Evolutionary conservation across 2,797 vertebrate species (phyloP).

Genomic region (Rallus crepitans): DNA sequence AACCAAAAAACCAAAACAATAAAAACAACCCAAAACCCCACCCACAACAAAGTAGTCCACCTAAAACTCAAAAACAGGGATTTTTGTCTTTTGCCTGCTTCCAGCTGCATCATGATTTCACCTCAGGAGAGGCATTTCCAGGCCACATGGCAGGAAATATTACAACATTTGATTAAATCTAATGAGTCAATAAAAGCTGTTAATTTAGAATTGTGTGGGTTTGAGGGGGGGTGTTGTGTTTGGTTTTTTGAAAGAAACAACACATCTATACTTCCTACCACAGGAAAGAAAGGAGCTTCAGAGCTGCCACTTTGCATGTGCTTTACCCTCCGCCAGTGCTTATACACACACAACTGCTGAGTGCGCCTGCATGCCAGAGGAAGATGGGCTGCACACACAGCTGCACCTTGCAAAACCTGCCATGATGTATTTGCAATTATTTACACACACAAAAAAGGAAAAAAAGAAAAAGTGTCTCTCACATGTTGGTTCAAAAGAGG

Average conservation of each 20-base stretch:
- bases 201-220: background rate
- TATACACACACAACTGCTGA: fast-evolving
- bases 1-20: too few relatives aligned
- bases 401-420: background rate
- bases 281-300: background rate
- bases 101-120: background rate
- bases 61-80: too few relatives aligned
- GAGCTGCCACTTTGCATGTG: background rate
- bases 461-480: background rate
- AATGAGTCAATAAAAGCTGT: background rate
- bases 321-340: background rate
- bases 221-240: background rate
- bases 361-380: background rate
- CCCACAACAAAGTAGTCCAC: background rate
- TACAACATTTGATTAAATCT: background rate
- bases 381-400: background rate
- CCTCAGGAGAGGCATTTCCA: background rate
- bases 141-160: background rate
- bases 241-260: background rate
- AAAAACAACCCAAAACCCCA: too few relatives aligned
- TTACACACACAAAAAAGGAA: background rate
- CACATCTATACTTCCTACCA: background rate
- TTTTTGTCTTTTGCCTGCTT: background rate
- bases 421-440: background rate
- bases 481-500: background rate